Conservation (phyloP, 2,888 invertebrate genomes). For the Agonum fuliginosum region DNA sequence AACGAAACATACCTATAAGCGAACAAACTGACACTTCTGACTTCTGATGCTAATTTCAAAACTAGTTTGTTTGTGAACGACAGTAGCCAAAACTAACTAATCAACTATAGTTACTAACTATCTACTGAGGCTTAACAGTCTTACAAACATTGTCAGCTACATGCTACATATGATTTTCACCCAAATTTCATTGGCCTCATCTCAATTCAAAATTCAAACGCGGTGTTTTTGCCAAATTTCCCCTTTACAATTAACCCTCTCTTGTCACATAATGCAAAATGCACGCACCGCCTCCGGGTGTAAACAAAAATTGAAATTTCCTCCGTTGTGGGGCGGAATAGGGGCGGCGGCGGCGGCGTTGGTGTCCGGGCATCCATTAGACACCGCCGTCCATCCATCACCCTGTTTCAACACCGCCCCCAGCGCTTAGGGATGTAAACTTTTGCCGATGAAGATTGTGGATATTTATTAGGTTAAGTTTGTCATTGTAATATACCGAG, state of each 20-base stretch:
- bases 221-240: too few relatives aligned
- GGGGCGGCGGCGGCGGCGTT: background rate
- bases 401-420: slow-evolving; percentile 36
- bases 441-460: slow-evolving; percentile 32
- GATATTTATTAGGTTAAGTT: slow-evolving; percentile 38
- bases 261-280: slow-evolving; percentile 29
- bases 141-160: too few relatives aligned
- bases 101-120: too few relatives aligned
- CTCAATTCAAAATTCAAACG: too few relatives aligned
- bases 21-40: too few relatives aligned
- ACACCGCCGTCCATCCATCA: slow-evolving; percentile 28
- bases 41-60: too few relatives aligned
- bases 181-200: too few relatives aligned
- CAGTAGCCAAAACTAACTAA: too few relatives aligned
- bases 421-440: background rate
- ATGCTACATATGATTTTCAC: too few relatives aligned
- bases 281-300: slow-evolving; percentile 3
- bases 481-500: slow-evolving; percentile 26
- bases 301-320: slow-evolving; percentile 19
- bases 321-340: background rate
- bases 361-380: slow-evolving; percentile 27
- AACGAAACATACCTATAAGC: too few relatives aligned
- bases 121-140: too few relatives aligned
- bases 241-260: background rate
- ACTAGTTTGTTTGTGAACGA: too few relatives aligned